These are phyloP conservation scores for Prunella himalayana DNA, from an alignment of 2,113 vertebrate species.

Conservation along the genomic window DNA sequence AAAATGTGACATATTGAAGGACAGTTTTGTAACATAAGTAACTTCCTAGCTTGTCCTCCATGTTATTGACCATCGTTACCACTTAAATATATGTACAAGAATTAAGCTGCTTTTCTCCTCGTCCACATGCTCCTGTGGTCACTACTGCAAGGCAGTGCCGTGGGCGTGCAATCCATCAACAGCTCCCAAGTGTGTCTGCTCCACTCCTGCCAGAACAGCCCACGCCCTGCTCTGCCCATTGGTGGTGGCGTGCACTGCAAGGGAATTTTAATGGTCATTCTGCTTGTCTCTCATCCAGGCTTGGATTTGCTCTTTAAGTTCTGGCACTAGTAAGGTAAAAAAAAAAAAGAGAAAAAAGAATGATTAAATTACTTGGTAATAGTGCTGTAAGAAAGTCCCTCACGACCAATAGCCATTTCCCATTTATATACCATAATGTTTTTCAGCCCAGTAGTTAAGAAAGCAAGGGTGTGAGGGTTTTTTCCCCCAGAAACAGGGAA, in stretches of 20 bases:
- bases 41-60: constrained; percentile 60
- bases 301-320: constrained; percentile 94
- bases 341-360: background rate
- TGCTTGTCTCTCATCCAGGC: constrained; percentile 97
- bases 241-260: constrained; percentile 5
- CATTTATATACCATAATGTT: background rate
- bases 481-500: background rate
- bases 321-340: constrained; percentile 79
- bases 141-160: background rate
- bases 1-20: constrained; percentile 49
- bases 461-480: accelerated
- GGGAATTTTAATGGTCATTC: constrained; percentile 75
- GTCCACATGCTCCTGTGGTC: background rate
- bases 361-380: background rate
- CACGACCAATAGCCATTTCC: accelerated
- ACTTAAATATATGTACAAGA: constrained; percentile 84
- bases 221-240: background rate
- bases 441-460: background rate
- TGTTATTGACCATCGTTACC: constrained; percentile 64
- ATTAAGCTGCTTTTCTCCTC: constrained; percentile 55
- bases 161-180: background rate
- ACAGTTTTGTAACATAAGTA: constrained; percentile 59
- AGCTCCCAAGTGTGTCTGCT: background rate
- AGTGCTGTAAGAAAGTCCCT: background rate
- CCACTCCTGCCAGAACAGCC: background rate